Base-by-base conservation (phyloP, 2,797 vertebrate species). In the Kryptopterus vitreolus region DNA sequence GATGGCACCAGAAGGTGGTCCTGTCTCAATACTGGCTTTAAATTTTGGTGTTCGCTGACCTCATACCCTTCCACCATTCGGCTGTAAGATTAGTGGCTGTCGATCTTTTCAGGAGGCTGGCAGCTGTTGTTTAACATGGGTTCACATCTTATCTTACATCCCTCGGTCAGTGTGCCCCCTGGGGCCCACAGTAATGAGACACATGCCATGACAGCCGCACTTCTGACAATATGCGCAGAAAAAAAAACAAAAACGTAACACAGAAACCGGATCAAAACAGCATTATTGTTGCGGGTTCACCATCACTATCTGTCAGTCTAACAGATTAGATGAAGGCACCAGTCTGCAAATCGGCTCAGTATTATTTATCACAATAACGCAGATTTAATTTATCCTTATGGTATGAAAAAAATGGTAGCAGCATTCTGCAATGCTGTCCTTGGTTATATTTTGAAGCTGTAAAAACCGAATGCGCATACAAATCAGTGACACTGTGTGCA, bases 51-150 rank as follows among this genome's bases (percentile, higher is more conserved):
- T 81, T 76, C 69, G 73, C 61, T 59, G 46, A 4, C 20, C 63
- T 77, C 58, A 55, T 80, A 20, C 66, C 18, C 63, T 61, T 57
- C 50, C 81, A 70, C 83, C 74, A 83, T 85, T 84, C 84, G 77
- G 76, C 82, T 71, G 65, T 33, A 61, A 81, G 77, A 80, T 87
- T 80, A 85, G 79, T 55, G 76, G 52, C 35, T 69, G 66, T 80
- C 35, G 33, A 81, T 84, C 77, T 46, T 82, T 77, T 74, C 53
- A 65, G 20, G 33, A 79, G 66, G 70, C 73, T 69, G 77, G 79
- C 87, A 87, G 86, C 87, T 88, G 88, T 84, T 83, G 72, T 76
- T 65, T 86, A 84, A 85, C 83, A 82, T 81, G 83, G 82, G 85
- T 87, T 84, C 70, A 79, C 81, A 81, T 87, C 83, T 81, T 81